Base-by-base conservation (phyloP, 2,888 invertebrate species). In the Ypsolopha sequella region DNA sequence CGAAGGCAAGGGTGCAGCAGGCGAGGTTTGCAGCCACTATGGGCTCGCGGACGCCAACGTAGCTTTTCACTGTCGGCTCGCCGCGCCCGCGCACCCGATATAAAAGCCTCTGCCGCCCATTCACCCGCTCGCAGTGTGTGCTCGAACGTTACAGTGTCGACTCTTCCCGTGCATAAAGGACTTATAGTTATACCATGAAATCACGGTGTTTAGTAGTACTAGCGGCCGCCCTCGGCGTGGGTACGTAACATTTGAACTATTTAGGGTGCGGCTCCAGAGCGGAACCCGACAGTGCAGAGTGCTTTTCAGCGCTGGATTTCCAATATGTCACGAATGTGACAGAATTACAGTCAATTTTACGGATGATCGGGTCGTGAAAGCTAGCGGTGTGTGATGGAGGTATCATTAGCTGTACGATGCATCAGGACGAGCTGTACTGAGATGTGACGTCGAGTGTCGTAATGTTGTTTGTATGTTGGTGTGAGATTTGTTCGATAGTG, bases 141-240 rank as follows among this genome's bases (percentile, higher is more conserved):
- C 79, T 82, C 66, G 76, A 78, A 77, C 86, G 84, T 86, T 77
- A 80, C 65, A 81, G 86, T 84, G 85, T 70, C 76, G 70, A 82
- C 84, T 76, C 69, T 78, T 72, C 64, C 68, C 65, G 81, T 79
- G 80, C 70, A 35, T 39, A 43, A 77, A 81, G 81, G 81, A 82
- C 82, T 82, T 75, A 76, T 70, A 76, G 79, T 76, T 76, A 68
- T 72, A 85, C 63, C 68, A 87, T 87, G 87, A 78, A 84, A 82
- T 78, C 87, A 76, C 75, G 85, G 87, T 87, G 87, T 84, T 82
- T 87, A 76, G 62, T 87, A 81, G 84, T 87, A 82, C 76, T 90
- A 79, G 89, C 89, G 76, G 88, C 89, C 80, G 90, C 90, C 87
- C 87, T 90, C 82, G 90, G 90, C 89, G 88, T 90, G 87, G 90